A percentile compares a stretch with the other conserved stretches of the same genome.
phyloP scores from a whole-genome alignment of 1,140 invertebrate species.

The Drepana arcuata region DNA sequence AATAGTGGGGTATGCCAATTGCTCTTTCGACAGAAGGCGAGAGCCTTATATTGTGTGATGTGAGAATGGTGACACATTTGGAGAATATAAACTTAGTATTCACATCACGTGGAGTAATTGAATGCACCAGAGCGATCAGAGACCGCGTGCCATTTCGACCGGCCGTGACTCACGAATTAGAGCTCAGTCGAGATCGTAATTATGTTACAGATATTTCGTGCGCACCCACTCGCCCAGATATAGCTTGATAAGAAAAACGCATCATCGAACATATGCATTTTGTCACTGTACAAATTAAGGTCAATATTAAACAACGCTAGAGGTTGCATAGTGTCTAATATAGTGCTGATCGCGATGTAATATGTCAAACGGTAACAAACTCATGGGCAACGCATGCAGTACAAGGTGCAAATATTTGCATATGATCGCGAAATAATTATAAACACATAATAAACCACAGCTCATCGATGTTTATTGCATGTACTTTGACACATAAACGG shows the following conservation, averaged over 20 bases:
- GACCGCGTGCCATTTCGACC: slow-evolving; percentile 46
- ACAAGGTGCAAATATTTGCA: too few species aligned
- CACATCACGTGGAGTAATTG: slow-evolving; percentile 56
- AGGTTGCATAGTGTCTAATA: too few species aligned
- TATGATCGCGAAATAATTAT: too few species aligned
- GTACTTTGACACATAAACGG: too few species aligned
- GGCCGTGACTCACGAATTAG: slow-evolving; percentile 65
- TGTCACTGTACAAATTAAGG: slow-evolving; percentile 41
- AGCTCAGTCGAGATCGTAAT: slow-evolving; percentile 54
- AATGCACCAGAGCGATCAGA: slow-evolving; percentile 47
- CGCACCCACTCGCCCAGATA: slow-evolving; percentile 29
- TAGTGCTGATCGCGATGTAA: too few species aligned
- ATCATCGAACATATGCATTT: slow-evolving; percentile 36
- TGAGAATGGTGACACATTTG: slow-evolving; percentile 31
- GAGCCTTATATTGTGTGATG: slow-evolving; percentile 24
- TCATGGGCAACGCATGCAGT: too few species aligned
- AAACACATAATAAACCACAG: too few species aligned
- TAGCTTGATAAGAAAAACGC: slow-evolving; percentile 22
- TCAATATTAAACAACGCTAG: too few species aligned
- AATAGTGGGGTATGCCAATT: slow-evolving; percentile 6
- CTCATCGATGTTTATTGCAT: too few species aligned
- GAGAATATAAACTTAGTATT: slow-evolving; percentile 36
- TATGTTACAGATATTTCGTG: slow-evolving; percentile 52
- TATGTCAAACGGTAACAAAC: too few species aligned
- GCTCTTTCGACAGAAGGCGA: slow-evolving; percentile 31